Conservation (phyloP, 2,888 invertebrate species). For the Caenorhabditis drosophilae region DNA sequence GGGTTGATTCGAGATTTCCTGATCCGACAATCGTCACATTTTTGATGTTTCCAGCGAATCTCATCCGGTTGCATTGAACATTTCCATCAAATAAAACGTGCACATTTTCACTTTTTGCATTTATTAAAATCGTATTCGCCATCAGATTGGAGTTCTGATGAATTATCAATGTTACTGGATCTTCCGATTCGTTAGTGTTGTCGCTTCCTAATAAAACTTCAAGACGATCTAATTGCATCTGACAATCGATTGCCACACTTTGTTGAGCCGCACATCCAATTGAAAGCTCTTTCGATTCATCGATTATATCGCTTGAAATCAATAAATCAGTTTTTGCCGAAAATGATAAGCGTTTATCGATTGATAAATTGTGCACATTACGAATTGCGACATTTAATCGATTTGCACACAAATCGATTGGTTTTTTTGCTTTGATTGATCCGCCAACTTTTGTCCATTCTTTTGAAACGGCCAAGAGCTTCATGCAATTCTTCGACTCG, state of each 20-base stretch:
- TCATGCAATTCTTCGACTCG: conserved; percentile 49
- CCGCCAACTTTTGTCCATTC: conserved; percentile 53
- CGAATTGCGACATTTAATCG: conserved; percentile 31
- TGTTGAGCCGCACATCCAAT: conserved; percentile 51
- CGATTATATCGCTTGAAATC: conserved; percentile 43
- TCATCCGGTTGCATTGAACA: conserved; percentile 28
- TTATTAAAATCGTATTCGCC: conserved; percentile 34
- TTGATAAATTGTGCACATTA: conserved; percentile 23
- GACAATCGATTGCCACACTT: conserved; percentile 42
- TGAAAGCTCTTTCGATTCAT: conserved; percentile 41
- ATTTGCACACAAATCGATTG: conserved; percentile 37
- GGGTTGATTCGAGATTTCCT: conserved; percentile 15
- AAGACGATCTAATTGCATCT: conserved; percentile 43
- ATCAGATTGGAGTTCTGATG: conserved; percentile 16
- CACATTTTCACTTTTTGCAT: conserved; percentile 27
- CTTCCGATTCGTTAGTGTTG: conserved; percentile 3
- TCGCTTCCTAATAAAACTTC: conserved; percentile 35
- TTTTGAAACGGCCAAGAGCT: conserved; percentile 40
- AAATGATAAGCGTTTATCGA: conserved; percentile 44
- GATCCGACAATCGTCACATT: conserved; percentile 23
- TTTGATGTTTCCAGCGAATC: conserved; percentile 32
- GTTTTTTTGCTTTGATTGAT: conserved; percentile 41
- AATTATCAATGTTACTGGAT: conserved; percentile 19
- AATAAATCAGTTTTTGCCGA: conserved; percentile 49
- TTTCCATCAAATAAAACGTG: conserved; percentile 31